Evolutionary conservation across 2,113 vertebrate genomes (phyloP), one percentile per base, ranked within the genome.

Genomic region (Myxocyprinus asiaticus): DNA sequence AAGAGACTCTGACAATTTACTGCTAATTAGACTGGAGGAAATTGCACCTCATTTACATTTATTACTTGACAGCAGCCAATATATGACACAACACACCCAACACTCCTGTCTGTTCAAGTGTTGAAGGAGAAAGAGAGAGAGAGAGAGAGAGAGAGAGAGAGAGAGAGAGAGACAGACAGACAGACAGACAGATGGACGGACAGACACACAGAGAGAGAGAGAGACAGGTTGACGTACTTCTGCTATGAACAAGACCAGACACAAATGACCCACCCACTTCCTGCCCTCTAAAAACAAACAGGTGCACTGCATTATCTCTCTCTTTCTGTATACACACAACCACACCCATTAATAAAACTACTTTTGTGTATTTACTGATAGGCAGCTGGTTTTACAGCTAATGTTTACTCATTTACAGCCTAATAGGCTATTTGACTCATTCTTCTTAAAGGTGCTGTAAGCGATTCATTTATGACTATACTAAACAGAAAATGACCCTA

Each of bases 41-140:
- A 94, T 91, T 90, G 88, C 80, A 86, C 83, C 87, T 91, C 83
- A 82, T 91, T 94, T 87, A 89, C 90, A 90, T 88, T 91, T 91
- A 90, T 85, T 88, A 83, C 79, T 85, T 63, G 88, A 89, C 88
- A 86, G 48, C 63, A 72, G 79, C 79, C 84, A 66, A 84, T 86
- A 84, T 88, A 80, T 85, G 84, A 89, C 81, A 84, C 76, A 82
- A 83, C 86, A 83, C 84, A 84, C 82, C 81, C 76, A 85, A 33
- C 75, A 81, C 79, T 64, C 77, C 53, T 3, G 53, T 47, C 88
- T 87, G 79, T 67, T 86, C 84, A 91, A 82, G 91, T 90, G 83
- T 85, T 89, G 78, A 84, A 33, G 48, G 77, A 81, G 81, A 65
- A 81, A 84, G 59, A 87, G 45, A 81, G 44, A 69, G 80, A 76